These are phyloP conservation scores for Ormyrus thymus DNA, from an alignment of 2,888 invertebrate species.

Conservation along the genomic window DNA sequence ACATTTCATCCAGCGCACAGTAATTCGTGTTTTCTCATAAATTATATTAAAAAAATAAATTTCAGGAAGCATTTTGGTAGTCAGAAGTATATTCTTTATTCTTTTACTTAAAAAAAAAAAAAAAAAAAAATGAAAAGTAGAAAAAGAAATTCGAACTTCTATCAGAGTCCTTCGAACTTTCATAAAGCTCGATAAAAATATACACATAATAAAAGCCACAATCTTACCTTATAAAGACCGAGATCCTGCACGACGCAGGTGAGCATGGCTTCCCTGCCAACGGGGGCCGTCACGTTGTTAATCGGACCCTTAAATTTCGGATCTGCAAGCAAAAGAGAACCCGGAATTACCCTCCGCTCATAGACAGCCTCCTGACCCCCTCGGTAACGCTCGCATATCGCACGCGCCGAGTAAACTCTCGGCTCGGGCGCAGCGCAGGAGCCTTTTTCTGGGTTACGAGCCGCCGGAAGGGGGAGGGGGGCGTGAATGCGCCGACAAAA, in stretches of 20 bases:
- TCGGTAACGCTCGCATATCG: too few species aligned
- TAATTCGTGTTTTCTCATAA: too few species aligned
- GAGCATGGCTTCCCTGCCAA: constrained; percentile 89
- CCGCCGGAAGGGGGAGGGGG: not conserved
- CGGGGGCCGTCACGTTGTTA: constrained; percentile 87
- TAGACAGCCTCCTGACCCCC: too few species aligned
- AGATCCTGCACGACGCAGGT: constrained; percentile 90
- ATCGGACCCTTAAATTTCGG: constrained; percentile 90
- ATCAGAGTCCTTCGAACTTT: not conserved
- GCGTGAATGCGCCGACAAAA: constrained; percentile 28
- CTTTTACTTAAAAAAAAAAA: too few species aligned
- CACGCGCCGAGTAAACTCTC: not conserved
- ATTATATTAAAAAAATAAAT: too few species aligned
- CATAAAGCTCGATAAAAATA: not conserved
- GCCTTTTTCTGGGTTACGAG: constrained; percentile 20
- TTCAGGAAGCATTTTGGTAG: too few species aligned
- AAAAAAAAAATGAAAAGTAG: not conserved
- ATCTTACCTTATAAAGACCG: constrained; percentile 85
- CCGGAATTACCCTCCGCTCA: not conserved
- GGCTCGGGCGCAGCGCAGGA: not conserved
- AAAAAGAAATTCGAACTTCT: not conserved
- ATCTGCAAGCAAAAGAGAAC: constrained; percentile 77
- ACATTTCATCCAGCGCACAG: too few species aligned
- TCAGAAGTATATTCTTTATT: too few species aligned
- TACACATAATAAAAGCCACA: not conserved